These are phyloP conservation scores for Columbina picui DNA, from an alignment of 2,113 vertebrate genomes.

Conservation along the genomic window DNA sequence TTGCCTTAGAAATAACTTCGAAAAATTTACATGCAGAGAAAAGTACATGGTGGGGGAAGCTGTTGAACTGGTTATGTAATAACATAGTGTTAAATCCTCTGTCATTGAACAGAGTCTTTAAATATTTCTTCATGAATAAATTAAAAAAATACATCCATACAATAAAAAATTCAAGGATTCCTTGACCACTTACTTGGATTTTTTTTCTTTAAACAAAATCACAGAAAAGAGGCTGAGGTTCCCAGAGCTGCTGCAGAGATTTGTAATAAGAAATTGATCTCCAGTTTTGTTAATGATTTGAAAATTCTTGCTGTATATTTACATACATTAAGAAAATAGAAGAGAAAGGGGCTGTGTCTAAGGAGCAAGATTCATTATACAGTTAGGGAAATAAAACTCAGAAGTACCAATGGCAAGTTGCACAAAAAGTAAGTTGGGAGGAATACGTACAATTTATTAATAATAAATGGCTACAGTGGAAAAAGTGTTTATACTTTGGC, in stretches of 20 bases:
- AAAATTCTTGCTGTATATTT: background rate
- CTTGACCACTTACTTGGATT: background rate
- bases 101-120: background rate
- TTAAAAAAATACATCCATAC: background rate
- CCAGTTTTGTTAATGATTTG: background rate
- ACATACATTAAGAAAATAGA: background rate
- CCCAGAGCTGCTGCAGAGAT: background rate
- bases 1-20: slow-evolving; percentile 57
- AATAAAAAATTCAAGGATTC: background rate
- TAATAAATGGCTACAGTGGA: background rate
- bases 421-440: background rate
- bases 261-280: background rate
- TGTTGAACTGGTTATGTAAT: slow-evolving; percentile 40
- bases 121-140: slow-evolving; percentile 36
- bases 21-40: slow-evolving; percentile 33
- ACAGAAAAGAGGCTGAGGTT: background rate
- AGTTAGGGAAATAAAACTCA: background rate
- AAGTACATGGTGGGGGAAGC: slow-evolving; percentile 47
- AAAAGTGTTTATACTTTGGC: background rate
- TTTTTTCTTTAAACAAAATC: background rate
- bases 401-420: background rate
- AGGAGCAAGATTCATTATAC: background rate
- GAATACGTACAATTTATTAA: background rate
- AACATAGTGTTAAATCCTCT: slow-evolving; percentile 11
- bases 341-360: background rate